Evolutionary conservation across 2,888 invertebrate genomes (phyloP), one percentile per base, ranked within the genome.

Genomic region (Thera obeliscata): DNA sequence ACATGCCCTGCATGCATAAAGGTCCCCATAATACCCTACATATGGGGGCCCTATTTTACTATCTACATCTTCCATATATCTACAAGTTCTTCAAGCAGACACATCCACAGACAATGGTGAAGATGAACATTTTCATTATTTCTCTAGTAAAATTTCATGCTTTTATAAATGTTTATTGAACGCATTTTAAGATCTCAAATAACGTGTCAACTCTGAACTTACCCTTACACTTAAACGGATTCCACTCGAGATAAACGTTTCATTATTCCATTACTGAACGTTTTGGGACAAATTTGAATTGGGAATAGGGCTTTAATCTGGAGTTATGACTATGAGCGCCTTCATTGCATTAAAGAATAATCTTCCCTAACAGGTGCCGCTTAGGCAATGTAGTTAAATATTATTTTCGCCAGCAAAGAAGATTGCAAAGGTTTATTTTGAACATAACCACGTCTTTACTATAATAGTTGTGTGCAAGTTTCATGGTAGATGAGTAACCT

Each of bases 401-500:
- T 43, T 61, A 46, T 59, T 59, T 60, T 46, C 12, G 36, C 33
- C 0, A 33, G 33, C 33, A 33, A 33, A 52, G 8, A 8, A 46
- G 43, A 9, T 46, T 9, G 8, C 1, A 46, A 9, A 46, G 7
- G 3, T 9, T 7, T 52, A 9, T 52, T 52, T 33, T 52, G 6
- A 33, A 33, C 33, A 33, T 8, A 52, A 33, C 52, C 54, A 54
- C 48, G 50, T 61, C 33, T 43, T 58, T 61, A 52, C 9, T 41
- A 41, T 41, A 41, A 41, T 41, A 56, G 9, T 61, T 78, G 52
- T 50, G 46, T 36, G 46, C 38, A 81, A 80, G 84, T 87, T 84
- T 83, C 69, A 73, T 70, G 67, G 69, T 67, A 61, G 61, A 64
- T 83, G 83, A 86, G 84, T 84, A 85, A 77, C 79, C 61, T 75